Evolutionary conservation across 1,140 invertebrate genomes (phyloP).

Genomic region (Trachymyrmex cornetzi): DNA sequence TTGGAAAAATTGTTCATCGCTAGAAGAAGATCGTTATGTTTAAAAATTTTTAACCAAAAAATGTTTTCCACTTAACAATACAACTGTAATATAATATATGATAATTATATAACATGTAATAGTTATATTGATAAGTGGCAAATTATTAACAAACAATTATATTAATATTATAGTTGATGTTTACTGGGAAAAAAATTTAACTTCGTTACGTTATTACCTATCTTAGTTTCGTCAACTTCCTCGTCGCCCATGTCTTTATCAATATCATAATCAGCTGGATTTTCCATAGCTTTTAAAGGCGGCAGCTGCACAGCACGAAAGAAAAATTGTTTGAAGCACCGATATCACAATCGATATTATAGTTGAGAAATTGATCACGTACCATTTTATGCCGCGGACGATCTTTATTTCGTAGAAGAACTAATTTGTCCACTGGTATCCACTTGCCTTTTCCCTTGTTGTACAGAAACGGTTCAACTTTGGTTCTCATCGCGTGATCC

Average conservation of each 20-base stretch:
- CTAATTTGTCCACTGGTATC: conserved; percentile 95
- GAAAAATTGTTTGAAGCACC: conserved; percentile 5
- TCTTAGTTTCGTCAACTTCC: conserved; percentile 81
- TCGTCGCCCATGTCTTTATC: conserved; percentile 89
- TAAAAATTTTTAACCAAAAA: too few relatives aligned
- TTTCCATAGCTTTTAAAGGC: conserved; percentile 91
- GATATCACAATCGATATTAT: neutral
- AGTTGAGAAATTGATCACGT: neutral
- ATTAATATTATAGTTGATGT: too few relatives aligned
- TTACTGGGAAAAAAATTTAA: neutral
- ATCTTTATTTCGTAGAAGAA: conserved; percentile 95
- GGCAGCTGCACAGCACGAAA: conserved; percentile 87
- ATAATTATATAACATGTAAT: too few relatives aligned
- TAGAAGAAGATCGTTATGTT: too few relatives aligned
- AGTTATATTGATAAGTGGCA: too few relatives aligned
- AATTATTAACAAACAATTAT: too few relatives aligned
- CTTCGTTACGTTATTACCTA: conserved; percentile 75
- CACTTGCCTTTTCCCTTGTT: conserved; percentile 96
- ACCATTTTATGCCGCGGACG: conserved; percentile 93
- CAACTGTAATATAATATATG: too few relatives aligned
- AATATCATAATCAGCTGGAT: conserved; percentile 93
- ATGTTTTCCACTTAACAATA: too few relatives aligned
- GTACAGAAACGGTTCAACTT: conserved; percentile 97
- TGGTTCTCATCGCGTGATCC: conserved; percentile 95
- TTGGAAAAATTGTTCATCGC: too few relatives aligned